Base-by-base conservation (phyloP, 2,888 invertebrate species). In the Trissonchulus latispiculum region DNA sequence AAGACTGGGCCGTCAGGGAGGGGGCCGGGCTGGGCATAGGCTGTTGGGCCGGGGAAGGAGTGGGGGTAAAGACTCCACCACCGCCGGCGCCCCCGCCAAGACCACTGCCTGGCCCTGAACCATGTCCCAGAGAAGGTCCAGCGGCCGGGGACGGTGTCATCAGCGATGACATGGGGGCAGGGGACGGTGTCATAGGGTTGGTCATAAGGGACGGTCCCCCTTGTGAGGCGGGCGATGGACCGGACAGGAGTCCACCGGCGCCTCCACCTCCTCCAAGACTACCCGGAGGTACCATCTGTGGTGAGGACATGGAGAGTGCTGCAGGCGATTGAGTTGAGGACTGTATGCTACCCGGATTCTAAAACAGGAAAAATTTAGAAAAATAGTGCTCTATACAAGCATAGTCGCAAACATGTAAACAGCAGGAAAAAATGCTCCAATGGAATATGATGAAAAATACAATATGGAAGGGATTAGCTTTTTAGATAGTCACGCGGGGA, bases 141-240 rank as follows among this genome's bases (percentile, higher is more conserved):
- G n/a, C n/a, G 1, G 71, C 59, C 32, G 71, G 71, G n/a, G 71
- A 71, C n/a, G 71, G 61, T 2, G 71, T 71, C 61, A 71, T 61
- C 31, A 71, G 61, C 2, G 33, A 31, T 62, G 64, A 29, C 3
- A 15, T 35, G 59, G 71, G 15, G 35, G 71, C 71, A 15, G 71
- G 71, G 3, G 71, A 71, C 2, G 71, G 71, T 8, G 71, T 8
- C 15, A 71, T n/a, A 2, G 59, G 71, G 23, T 33, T 59, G 32
- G 31, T 61, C 33, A 31, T 23, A 2, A 29, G 23, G 3, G 8
- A 2, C 2, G 71, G 71, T 8, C 37, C 37, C n/a, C n/a, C n/a
- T n/a, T n/a, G n/a, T 48, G 48, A 23, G 48, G 48, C 8, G 48
- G 48, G 48, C 8, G 8, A 8, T 8, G 48, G 48, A 8, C 8